Evolutionary conservation across 2,888 invertebrate genomes (phyloP), one percentile per base, ranked within the genome.

Genomic region (Drosophila meridiana): DNA sequence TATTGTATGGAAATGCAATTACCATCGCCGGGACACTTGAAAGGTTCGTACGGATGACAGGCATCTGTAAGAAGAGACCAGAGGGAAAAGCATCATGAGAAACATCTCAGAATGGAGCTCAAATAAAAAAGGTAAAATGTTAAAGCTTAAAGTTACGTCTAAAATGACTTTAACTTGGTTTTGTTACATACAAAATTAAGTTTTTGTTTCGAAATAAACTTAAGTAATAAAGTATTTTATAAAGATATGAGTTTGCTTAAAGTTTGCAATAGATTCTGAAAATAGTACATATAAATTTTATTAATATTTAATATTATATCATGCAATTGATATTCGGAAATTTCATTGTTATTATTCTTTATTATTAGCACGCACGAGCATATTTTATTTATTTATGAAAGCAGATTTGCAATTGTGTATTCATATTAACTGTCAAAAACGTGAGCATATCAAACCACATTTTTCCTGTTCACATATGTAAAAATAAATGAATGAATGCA

Each of bases 1-100:
- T 99, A 98, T 93, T 98, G 98, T 93, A 99, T 98, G 79, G 98
- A 98, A 94, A 99, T 98, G 94, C 98, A 99, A 93, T 97, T 96
- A 40, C 97, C 97, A 91, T 97, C 97, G 74, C 97, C 98, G 0
- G 98, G 99, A 92, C 99, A 99, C 93, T 98, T 98, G 94, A 99
- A 99, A 43, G 98, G 99, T 93, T 98, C 98, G 94, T 98, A 98
- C 2, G 98, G 98, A 92, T 98, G 98, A 91, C 98, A 98, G 87
- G 96, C 95, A 65, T 95, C 96, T 96, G 92, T 59, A 93, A 93
- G 38, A 40, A 43, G 50, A 55, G 20, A 43, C 14, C 34, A 70
- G 32, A 30, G 20, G 28, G 20, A 30, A 42, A 62, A 53, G 20
- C 9, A 40, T 32, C 45, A 59, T 75, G 28, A 38, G 57, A 32